Conservation (phyloP, 2,113 vertebrate species). For the Brachyistius frenatus region DNA sequence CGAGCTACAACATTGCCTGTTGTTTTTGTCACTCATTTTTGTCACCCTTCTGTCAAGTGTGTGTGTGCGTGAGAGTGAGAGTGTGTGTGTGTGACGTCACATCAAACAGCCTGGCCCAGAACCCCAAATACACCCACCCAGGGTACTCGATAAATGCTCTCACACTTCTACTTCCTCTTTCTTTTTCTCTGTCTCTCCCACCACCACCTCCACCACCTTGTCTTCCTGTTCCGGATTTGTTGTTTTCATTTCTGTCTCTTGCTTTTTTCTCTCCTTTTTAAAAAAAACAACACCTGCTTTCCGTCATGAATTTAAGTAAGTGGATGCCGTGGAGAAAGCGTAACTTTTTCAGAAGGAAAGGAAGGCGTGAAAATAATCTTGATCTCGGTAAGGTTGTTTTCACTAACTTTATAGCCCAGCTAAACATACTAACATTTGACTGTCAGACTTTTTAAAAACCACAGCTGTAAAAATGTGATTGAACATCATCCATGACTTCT, state of each 20-base stretch:
- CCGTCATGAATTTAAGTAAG: constrained; percentile 78
- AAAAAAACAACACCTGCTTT: not conserved
- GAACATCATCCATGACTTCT: not conserved
- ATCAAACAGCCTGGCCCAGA: constrained; percentile 1
- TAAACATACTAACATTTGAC: not conserved
- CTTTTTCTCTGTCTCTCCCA: constrained; percentile 20
- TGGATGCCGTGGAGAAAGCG: constrained; percentile 82
- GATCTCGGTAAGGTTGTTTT: constrained; percentile 68
- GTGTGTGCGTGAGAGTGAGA: not conserved
- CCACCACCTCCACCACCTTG: constrained; percentile 24
- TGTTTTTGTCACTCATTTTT: constrained; percentile 31
- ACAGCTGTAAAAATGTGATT: not conserved
- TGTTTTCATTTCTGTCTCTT: constrained; percentile 36
- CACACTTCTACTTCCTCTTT: constrained; percentile 76
- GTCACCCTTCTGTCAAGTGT: not conserved
- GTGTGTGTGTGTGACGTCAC: constrained; percentile 43
- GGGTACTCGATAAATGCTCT: constrained; percentile 22
- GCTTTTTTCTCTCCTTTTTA: not conserved
- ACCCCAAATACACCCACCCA: constrained; percentile 56
- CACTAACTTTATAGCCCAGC: not conserved
- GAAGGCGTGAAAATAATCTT: constrained; percentile 49
- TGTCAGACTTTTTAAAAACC: not conserved
- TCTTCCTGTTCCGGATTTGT: constrained; percentile 74
- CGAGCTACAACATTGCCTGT: not conserved
- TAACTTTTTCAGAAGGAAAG: constrained; percentile 74